Percentiles rank a stretch among this genome's conserved stretches.
These are phyloP conservation scores for Pelecanus crispus DNA, from an alignment of 2,113 vertebrate species.

Conservation along the genomic window DNA sequence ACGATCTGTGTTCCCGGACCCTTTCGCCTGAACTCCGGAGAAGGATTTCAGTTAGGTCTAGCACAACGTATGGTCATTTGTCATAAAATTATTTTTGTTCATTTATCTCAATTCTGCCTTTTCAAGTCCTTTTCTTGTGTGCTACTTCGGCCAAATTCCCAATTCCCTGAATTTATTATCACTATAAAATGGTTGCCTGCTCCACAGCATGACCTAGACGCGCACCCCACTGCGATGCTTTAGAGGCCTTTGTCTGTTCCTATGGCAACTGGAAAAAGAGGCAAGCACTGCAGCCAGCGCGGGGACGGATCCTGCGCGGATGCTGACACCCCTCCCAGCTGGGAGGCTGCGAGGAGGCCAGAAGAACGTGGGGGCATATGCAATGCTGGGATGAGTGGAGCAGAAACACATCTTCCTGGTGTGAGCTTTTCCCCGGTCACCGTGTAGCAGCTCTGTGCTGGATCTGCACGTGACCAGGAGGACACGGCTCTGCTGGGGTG, in stretches of 20 bases:
- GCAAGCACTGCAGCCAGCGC: neutral
- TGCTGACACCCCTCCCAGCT: neutral
- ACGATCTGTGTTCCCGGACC: neutral
- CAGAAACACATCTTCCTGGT: neutral
- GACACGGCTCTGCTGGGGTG: neutral
- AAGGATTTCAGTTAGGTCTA: neutral
- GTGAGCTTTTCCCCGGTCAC: neutral
- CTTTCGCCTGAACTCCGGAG: neutral
- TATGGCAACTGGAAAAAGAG: conserved; percentile 52
- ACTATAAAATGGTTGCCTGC: conserved; percentile 54
- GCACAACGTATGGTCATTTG: neutral
- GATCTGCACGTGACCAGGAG: accelerated
- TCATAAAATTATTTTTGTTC: conserved; percentile 28
- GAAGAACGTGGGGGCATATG: accelerated
- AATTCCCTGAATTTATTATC: conserved; percentile 67
- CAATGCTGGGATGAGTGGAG: accelerated
- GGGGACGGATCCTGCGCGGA: neutral
- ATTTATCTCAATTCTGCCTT: conserved; percentile 47
- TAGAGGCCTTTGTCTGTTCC: conserved; percentile 57
- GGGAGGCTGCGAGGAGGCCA: neutral
- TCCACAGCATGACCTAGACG: conserved; percentile 53
- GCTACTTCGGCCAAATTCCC: conserved; percentile 53
- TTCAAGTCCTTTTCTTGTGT: neutral
- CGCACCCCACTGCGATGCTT: conserved; percentile 34
- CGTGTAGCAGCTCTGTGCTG: accelerated